Evolutionary conservation across 2,888 invertebrate genomes (phyloP), one percentile per base, ranked within the genome.

Genomic region (Pollenia angustigena): DNA sequence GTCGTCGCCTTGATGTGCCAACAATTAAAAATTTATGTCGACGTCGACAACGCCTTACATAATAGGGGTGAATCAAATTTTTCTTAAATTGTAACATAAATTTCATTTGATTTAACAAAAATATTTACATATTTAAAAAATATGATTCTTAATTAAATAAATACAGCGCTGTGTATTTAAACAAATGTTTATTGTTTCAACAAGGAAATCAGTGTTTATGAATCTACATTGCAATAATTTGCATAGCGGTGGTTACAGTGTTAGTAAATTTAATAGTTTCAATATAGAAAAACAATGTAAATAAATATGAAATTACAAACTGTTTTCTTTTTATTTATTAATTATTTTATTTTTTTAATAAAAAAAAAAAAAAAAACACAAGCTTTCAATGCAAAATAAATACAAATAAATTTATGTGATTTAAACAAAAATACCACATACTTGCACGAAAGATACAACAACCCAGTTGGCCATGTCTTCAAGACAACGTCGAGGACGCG

Each of bases 351-450:
- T 46, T 62, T 62, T 9, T 16, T 9, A n/a, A n/a, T 16, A 4
- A 11, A 10, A 11, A n/a, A 0, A 18, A 7, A 40, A 58, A 58
- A 40, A 1, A 60, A 40, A 60, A 60, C 9, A 16, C 62, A 42
- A 58, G 16, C 40, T 4, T 40, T 46, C 10, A 44, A 14, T 56
- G 23, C n/a, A 72, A 16, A 76, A 54, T 64, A 72, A 48, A 81
- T 60, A 74, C 1, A 46, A 48, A 66, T 42, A 74, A 40, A 46
- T 64, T 81, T 48, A 14, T 32, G 32, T 32, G 32, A 56, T 71
- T 80, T 69, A 71, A 14, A 69, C 42, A 80, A 74, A 74, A 56
- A 66, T 74, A 81, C 56, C 42, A 48, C 4, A 32, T 32, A 32
- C 32, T 6, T 6, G 32, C 32, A 32, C 4, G 6, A 32, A 32